Evolutionary conservation across 1,140 invertebrate species (phyloP).

Genomic region (Drosophila teissieri): DNA sequence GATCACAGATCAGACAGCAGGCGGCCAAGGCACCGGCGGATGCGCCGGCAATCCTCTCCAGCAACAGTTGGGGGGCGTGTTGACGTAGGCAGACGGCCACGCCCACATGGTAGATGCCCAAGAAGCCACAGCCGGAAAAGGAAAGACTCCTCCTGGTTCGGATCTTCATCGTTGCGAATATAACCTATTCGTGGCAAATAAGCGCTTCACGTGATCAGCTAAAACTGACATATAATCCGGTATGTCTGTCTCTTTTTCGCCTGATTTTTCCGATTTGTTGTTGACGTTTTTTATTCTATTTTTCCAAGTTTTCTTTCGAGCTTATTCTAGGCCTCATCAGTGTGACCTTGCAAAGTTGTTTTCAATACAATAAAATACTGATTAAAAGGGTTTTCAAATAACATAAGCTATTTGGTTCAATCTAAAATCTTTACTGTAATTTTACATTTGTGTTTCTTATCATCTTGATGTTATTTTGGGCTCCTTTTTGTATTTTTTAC

Average conservation of each 20-base stretch:
- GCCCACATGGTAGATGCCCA: slow-evolving; percentile 99
- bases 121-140: slow-evolving; percentile 99
- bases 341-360: slow-evolving; percentile 1
- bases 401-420: background rate
- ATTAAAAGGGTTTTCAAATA: background rate
- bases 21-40: slow-evolving; percentile 98
- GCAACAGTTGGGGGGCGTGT: slow-evolving; percentile 96
- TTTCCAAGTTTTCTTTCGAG: slow-evolving; percentile 26
- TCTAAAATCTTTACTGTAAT: background rate
- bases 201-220: background rate
- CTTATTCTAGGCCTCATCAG: slow-evolving; percentile 6
- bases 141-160: slow-evolving; percentile 91
- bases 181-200: background rate
- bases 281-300: slow-evolving; percentile 14
- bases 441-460: background rate
- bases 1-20: slow-evolving; percentile 95
- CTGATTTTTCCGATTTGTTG: background rate
- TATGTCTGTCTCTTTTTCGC: slow-evolving; percentile 3
- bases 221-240: background rate
- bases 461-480: too few relatives aligned
- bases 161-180: background rate
- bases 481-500: background rate
- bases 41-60: slow-evolving; percentile 97
- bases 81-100: slow-evolving; percentile 98
- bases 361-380: slow-evolving; percentile 3